Conservation (phyloP, 1,140 invertebrate species). For the Pteromalus puparum region DNA sequence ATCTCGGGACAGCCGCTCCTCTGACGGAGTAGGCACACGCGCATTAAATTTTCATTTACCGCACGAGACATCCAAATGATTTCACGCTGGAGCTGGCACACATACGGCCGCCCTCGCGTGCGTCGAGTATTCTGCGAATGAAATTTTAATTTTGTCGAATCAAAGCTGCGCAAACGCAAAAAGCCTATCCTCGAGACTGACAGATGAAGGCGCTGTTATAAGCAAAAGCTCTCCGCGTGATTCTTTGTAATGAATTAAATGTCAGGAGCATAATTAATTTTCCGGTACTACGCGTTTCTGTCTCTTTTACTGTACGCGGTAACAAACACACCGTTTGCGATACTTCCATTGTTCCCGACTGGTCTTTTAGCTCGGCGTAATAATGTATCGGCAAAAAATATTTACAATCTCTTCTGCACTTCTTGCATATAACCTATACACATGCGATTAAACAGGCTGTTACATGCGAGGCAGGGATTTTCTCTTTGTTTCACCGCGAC, state of each 20-base stretch:
- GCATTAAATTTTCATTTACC: conserved; percentile 58
- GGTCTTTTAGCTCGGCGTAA: too few species aligned
- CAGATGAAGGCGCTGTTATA: neutral
- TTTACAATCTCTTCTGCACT: too few species aligned
- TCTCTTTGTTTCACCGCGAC: neutral
- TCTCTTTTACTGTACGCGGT: too few species aligned
- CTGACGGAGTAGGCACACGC: neutral
- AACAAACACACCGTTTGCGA: too few species aligned
- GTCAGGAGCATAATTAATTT: conserved; percentile 47
- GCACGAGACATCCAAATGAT: conserved; percentile 55
- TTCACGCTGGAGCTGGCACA: conserved; percentile 51
- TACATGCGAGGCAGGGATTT: neutral
- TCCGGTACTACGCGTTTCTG: too few species aligned
- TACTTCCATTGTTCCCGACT: too few species aligned
- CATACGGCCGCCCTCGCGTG: neutral
- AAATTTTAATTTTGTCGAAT: conserved; percentile 50
- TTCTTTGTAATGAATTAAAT: conserved; percentile 41
- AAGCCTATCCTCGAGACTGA: neutral
- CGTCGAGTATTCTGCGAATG: conserved; percentile 33
- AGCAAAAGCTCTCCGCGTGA: neutral
- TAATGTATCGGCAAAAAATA: too few species aligned
- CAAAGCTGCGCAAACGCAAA: neutral
- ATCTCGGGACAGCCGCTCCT: neutral
- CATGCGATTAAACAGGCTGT: neutral
- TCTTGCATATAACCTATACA: too few species aligned